Conservation (phyloP, 2,113 vertebrate species). For the Odontesthes bonariensis region DNA sequence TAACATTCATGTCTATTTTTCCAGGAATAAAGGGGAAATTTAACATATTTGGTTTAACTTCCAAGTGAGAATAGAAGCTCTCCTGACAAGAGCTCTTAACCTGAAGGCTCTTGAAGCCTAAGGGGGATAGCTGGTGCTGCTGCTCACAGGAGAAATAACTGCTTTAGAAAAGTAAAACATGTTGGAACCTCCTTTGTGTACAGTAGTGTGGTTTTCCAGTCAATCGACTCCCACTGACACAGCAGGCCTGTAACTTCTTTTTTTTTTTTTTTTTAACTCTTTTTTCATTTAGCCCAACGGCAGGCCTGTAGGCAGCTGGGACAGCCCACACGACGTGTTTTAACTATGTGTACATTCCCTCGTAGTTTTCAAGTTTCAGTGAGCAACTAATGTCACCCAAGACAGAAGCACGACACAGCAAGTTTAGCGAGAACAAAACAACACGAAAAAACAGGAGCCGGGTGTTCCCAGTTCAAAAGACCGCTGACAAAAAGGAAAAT, state of each 20-base stretch:
- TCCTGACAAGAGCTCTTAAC: not conserved
- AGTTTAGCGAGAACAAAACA: not conserved
- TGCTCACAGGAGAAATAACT: too few species aligned
- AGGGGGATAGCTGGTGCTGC: too few species aligned
- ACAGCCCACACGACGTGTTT: constrained; percentile 9
- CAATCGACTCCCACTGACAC: constrained; percentile 57
- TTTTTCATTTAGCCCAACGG: constrained; percentile 2
- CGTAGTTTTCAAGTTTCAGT: not conserved
- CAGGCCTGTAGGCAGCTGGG: constrained; percentile 21
- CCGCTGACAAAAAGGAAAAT: too few species aligned
- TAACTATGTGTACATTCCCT: constrained; percentile 21
- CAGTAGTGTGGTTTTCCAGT: constrained; percentile 48
- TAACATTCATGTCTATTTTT: not conserved
- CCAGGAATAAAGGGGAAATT: not conserved
- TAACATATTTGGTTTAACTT: too few species aligned
- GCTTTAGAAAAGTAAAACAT: not conserved
- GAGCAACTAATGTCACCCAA: not conserved
- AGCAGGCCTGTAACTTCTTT: constrained; percentile 23
- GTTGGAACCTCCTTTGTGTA: not conserved
- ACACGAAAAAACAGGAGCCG: not conserved
- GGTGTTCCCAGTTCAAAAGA: not conserved
- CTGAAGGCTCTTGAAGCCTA: not conserved
- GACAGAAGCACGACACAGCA: not conserved
- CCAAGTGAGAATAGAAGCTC: not conserved
- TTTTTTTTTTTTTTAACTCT: constrained; percentile 8